phyloP scores from a whole-genome alignment of 2,113 vertebrate genomes.

The Pungitius pungitius region DNA sequence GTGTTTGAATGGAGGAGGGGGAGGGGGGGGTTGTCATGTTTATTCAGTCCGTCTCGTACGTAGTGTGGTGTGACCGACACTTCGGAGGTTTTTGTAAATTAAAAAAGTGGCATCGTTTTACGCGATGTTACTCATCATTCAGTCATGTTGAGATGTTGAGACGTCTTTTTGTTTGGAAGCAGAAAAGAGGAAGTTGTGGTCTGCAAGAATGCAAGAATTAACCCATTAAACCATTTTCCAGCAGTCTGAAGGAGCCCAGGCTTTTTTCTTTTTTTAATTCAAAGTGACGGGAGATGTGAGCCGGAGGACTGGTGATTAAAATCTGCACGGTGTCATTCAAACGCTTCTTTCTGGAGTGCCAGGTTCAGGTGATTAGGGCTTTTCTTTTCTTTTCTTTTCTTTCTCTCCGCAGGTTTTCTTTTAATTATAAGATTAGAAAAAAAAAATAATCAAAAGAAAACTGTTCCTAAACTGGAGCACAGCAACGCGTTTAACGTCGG shows the following conservation, averaged over 20 bases:
- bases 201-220: slow-evolving; percentile 79
- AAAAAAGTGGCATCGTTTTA: slow-evolving; percentile 71
- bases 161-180: slow-evolving; percentile 63
- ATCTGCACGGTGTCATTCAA: slow-evolving; percentile 16
- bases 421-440: slow-evolving; percentile 30
- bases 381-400: background rate
- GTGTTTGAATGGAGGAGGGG: slow-evolving; percentile 56
- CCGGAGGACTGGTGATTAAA: slow-evolving; percentile 4
- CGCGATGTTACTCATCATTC: slow-evolving; percentile 70
- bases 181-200: slow-evolving; percentile 72
- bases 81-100: slow-evolving; percentile 75
- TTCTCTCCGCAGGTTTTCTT: background rate
- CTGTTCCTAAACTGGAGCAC: slow-evolving; percentile 14
- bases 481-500: slow-evolving; percentile 28
- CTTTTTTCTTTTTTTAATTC: slow-evolving; percentile 19
- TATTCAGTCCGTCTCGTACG: slow-evolving; percentile 72
- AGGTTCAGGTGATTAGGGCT: background rate
- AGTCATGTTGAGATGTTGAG: slow-evolving; percentile 71
- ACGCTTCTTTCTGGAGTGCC: slow-evolving; percentile 33
- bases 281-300: slow-evolving; percentile 1
- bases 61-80: slow-evolving; percentile 73
- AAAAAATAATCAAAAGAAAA: slow-evolving; percentile 60
- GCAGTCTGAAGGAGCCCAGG: slow-evolving; percentile 49
- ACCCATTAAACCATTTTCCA: slow-evolving; percentile 84
- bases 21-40: slow-evolving; percentile 64